Evolutionary conservation across 2,797 vertebrate species (phyloP).

Genomic region (Leptoclinus maculatus): DNA sequence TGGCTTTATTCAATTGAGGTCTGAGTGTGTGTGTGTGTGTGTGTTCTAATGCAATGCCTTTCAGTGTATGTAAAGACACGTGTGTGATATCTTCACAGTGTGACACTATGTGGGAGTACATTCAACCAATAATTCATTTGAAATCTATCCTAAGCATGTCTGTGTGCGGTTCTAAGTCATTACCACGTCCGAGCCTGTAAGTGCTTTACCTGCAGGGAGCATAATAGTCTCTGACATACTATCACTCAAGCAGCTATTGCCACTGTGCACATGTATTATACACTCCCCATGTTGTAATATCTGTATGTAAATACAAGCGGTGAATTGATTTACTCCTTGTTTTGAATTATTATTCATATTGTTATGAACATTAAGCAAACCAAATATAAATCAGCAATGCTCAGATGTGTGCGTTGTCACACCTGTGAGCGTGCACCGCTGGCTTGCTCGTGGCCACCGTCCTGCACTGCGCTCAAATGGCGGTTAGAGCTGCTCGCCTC

Average conservation of each 20-base stretch:
- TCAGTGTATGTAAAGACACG: not conserved
- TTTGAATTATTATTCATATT: not conserved
- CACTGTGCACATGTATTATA: not conserved
- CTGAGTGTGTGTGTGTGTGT: not conserved
- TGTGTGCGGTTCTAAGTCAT: not conserved
- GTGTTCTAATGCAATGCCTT: not conserved
- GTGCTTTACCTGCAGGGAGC: not conserved
- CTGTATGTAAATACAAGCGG: not conserved
- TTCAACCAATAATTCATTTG: not conserved
- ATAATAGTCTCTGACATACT: not conserved
- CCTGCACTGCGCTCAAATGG: no score
- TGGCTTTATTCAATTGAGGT: slow-evolving; percentile 32
- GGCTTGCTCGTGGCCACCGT: no score
- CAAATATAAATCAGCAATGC: not conserved
- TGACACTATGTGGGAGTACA: not conserved
- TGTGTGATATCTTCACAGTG: not conserved
- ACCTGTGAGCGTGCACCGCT: no score
- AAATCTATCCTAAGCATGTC: not conserved
- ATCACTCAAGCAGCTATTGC: not conserved
- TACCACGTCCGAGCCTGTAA: not conserved
- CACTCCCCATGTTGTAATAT: not conserved
- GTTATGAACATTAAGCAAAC: not conserved
- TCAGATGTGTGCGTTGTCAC: no score
- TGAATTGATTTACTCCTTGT: not conserved
- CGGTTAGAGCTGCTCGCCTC: no score